Conservation (phyloP, 2,113 vertebrate genomes). For the Ariopsis seemanni region DNA sequence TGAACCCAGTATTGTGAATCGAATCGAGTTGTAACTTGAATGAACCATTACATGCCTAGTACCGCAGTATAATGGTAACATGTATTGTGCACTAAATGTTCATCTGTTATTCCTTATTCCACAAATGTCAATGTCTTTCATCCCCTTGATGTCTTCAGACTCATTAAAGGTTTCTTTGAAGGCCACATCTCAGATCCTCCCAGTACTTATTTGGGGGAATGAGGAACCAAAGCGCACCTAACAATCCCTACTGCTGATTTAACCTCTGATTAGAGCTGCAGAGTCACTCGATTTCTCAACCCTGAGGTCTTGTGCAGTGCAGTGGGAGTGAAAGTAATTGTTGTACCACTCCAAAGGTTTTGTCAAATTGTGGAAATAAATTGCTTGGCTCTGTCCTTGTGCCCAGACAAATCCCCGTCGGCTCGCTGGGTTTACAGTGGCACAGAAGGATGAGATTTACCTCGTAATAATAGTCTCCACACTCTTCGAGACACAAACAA, state of each 20-base stretch:
- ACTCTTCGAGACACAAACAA: slow-evolving; percentile 64
- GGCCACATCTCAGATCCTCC: slow-evolving; percentile 37
- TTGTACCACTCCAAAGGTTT: slow-evolving; percentile 66
- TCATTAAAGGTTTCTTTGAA: slow-evolving; percentile 47
- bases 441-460: slow-evolving; percentile 67
- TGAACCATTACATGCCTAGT: no score
- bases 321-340: slow-evolving; percentile 72
- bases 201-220: slow-evolving; percentile 23
- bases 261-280: slow-evolving; percentile 73
- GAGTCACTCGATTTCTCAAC: slow-evolving; percentile 69
- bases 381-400: slow-evolving; percentile 62
- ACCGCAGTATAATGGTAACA: not conserved
- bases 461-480: slow-evolving; percentile 74
- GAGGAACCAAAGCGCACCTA: slow-evolving; percentile 26
- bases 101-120: not conserved
- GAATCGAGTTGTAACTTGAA: no score
- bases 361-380: slow-evolving; percentile 74
- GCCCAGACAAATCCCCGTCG: slow-evolving; percentile 64
- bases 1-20: no score
- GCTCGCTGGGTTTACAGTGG: slow-evolving; percentile 63
- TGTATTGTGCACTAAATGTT: not conserved
- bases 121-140: slow-evolving; percentile 13
- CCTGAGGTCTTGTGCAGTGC: slow-evolving; percentile 59
- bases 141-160: slow-evolving; percentile 15
- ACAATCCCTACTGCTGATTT: slow-evolving; percentile 63